A percentile compares a stretch with the other conserved stretches of the same genome.
Evolutionary conservation across 1,140 invertebrate species (phyloP).

Genomic region (Drosophila bipectinata): DNA sequence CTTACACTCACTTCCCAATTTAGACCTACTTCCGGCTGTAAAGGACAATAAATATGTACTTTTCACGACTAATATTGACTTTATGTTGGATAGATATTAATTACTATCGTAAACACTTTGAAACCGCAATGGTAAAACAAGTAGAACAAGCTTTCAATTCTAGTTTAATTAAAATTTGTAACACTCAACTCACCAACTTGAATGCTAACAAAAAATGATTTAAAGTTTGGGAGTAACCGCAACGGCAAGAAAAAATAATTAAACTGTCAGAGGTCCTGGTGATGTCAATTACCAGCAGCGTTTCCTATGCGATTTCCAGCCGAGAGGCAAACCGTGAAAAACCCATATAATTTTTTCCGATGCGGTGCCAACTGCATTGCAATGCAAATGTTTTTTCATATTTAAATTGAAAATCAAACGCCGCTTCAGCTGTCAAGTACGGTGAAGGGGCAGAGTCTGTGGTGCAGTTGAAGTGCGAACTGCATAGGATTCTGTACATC

Average conservation of each 20-base stretch:
- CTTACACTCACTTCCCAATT: conserved; percentile 28
- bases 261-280: conserved; percentile 62
- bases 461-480: conserved; percentile 44
- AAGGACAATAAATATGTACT: neutral
- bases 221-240: conserved; percentile 46
- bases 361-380: conserved; percentile 52
- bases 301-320: conserved; percentile 7
- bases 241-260: conserved; percentile 66
- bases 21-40: conserved; percentile 1
- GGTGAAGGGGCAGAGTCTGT: conserved; percentile 3
- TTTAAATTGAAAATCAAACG: conserved; percentile 72
- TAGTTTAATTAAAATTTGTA: neutral
- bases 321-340: conserved; percentile 20
- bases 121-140: neutral
- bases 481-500: conserved; percentile 29
- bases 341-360: conserved; percentile 12
- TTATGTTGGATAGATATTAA: too few relatives aligned
- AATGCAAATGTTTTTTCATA: conserved; percentile 58
- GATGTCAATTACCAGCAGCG: conserved; percentile 62
- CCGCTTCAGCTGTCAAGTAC: conserved; percentile 42
- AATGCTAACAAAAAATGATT: conserved; percentile 18
- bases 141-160: neutral
- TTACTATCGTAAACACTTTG: neutral
- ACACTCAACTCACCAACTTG: neutral
- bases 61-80: neutral